Evolutionary conservation across 1,140 invertebrate species (phyloP), one percentile per base, ranked within the genome.

Genomic region (Brachionus rotundiformis): DNA sequence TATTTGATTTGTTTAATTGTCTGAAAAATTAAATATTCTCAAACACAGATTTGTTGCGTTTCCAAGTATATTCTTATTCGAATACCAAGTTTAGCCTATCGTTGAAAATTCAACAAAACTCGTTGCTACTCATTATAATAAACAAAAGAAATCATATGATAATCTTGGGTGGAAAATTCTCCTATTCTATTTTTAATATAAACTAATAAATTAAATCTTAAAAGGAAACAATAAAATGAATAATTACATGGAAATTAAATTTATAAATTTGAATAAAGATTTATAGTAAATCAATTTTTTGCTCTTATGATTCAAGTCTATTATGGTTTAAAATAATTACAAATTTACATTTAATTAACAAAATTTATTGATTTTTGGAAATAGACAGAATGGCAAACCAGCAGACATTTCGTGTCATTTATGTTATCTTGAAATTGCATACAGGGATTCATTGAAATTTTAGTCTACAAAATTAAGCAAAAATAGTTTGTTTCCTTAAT

Each of bases 341-440:
- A 54, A 54, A 54, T 54, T 54, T 54, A 54, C 47, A 54, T 54
- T 54, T 54, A 54, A 54, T 54, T 54, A 54, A 54, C 47, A 54
- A 54, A 54, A 54, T 54, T 54, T 54, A 54, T 54, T 54, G 47
- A 54, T 54, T 54, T 47, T 54, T 54, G 1, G 1, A 54, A 54
- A 25, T 19, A 54, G 5, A 19, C 47, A 49, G 1, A 54, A 25
- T 54, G 47, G 19, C 47, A 54, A 54, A 54, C 47, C 47, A 54
- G 47, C 47, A 54, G 47, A 54, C 47, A 54, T 54, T 54, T 16
- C 47, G 47, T 54, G 47, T 54, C 47, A 54, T 54, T 54, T 54
- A 54, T 54, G 19, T 16, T 49, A 49, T 49, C 47, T 54, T 54
- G 47, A 54, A 54, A 54, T 54, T 54, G 23, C 16, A 54, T 54